phyloP scores from a whole-genome alignment of 2,113 vertebrate species.

The Sciurus niger region DNA sequence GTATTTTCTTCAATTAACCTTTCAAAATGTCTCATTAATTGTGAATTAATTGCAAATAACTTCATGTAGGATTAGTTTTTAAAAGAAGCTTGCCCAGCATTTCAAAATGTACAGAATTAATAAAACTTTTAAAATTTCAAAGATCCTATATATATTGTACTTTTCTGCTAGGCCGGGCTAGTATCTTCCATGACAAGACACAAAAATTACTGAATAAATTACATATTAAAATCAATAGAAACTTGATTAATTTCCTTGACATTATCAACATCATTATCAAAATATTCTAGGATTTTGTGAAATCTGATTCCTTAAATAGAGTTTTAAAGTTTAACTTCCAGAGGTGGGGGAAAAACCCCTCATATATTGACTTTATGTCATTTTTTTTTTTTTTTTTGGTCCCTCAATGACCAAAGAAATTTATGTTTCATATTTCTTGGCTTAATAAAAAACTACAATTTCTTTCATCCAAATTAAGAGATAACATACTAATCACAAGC shows the following conservation, averaged over 20 bases:
- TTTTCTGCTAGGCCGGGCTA: slow-evolving; percentile 86
- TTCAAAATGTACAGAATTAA: slow-evolving; percentile 86
- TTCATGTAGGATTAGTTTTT: slow-evolving; percentile 49
- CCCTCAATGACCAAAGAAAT: slow-evolving; percentile 62
- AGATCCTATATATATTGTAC: slow-evolving; percentile 89
- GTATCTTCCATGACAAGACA: slow-evolving; percentile 82
- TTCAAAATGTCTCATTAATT: slow-evolving; percentile 78
- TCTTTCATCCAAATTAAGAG: slow-evolving; percentile 70
- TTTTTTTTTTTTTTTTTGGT: slow-evolving; percentile 67
- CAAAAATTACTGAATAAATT: slow-evolving; percentile 83
- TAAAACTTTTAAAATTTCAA: slow-evolving; percentile 78
- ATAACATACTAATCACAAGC: slow-evolving; percentile 57
- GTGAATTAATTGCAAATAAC: slow-evolving; percentile 75
- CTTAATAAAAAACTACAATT: slow-evolving; percentile 74
- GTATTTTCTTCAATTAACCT: slow-evolving; percentile 59
- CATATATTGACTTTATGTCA: slow-evolving; percentile 77
- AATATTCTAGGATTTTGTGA: slow-evolving; percentile 78
- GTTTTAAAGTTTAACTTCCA: slow-evolving; percentile 77
- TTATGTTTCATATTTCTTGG: slow-evolving; percentile 79
- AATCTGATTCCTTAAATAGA: slow-evolving; percentile 83
- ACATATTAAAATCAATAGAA: slow-evolving; percentile 78
- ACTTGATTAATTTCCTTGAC: slow-evolving; percentile 83
- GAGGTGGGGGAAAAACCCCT: slow-evolving; percentile 29
- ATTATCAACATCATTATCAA: slow-evolving; percentile 81
- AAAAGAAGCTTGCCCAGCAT: slow-evolving; percentile 73